Evolutionary conservation across 1,140 invertebrate species (phyloP), one percentile per base, ranked within the genome.

Genomic region (Bradynema listronoti): DNA sequence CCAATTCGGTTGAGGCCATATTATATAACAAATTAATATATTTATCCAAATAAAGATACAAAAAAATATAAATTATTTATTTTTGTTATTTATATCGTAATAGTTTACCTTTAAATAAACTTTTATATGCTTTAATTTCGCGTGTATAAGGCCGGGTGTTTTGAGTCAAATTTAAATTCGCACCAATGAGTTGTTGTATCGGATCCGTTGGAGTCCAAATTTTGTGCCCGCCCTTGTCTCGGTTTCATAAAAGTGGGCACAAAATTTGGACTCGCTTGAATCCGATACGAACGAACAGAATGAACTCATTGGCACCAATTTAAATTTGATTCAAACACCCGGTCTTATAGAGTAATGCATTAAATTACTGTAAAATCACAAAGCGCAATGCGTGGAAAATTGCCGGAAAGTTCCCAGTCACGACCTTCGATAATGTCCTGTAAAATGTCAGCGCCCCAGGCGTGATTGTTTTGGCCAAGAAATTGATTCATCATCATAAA

Each of bases 401-500:
- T 70, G 11, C 73, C 71, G n/a, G 33, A 56, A 6, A 54, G 36
- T 42, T 77, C 66, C 74, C 76, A 78, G 55, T 78, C 71, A 7
- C 50, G 47, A 5, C 74, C 74, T 14, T 56, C 39, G 16, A 67
- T 61, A 29, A 76, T 60, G 43, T 77, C 75, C 32, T 57, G 58
- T 4, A 76, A 55, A 39, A 77, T 68, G 4, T 58, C 24, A 29
- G 54, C 54, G 3, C 73, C 73, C 72, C 72, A 73, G 4, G 58
- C 41, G 9, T 56, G 54, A 57, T 75, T 43, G 36, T 25, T 34
- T 61, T 60, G 43, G 78, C 66, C 29, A 79, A 80, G 78, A 80
- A 83, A 82, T 49, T 75, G 72, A 68, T 83, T 82, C 65, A 83
- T 72, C 58, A 82, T 72, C 63, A 80, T 80, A 47, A 83, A 74